These are phyloP conservation scores for Apantesis nais DNA, from an alignment of 2,888 invertebrate species.

Conservation along the genomic window DNA sequence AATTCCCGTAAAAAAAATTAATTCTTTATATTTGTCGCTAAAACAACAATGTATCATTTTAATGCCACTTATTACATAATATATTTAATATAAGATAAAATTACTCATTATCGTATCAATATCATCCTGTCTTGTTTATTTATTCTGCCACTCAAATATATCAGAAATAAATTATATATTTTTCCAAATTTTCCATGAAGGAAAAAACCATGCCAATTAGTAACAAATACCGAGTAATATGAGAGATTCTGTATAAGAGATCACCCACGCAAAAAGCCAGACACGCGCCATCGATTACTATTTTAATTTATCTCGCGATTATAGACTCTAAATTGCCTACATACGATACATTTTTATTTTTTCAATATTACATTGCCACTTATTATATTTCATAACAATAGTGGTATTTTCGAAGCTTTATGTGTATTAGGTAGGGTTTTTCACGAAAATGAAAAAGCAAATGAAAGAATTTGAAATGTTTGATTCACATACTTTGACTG, in stretches of 20 bases:
- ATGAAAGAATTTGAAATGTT: background rate
- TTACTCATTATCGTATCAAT: background rate
- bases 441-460: background rate
- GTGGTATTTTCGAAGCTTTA: background rate
- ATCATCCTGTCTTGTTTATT: too few relatives aligned
- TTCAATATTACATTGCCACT: background rate
- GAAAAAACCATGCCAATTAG: constrained; percentile 3
- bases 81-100: too few relatives aligned
- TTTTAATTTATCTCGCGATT: background rate
- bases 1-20: too few relatives aligned
- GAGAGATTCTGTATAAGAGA: constrained; percentile 1
- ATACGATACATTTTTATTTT: background rate
- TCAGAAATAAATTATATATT: background rate
- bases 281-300: background rate
- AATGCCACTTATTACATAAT: too few relatives aligned
- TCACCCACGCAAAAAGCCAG: background rate
- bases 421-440: background rate
- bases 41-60: too few relatives aligned
- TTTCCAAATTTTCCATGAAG: background rate
- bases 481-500: background rate
- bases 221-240: constrained; percentile 10
- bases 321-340: background rate
- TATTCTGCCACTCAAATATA: background rate
- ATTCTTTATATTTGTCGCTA: too few relatives aligned
- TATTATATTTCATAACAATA: background rate